phyloP scores from a whole-genome alignment of 2,888 invertebrate genomes.

The Herminia tarsipennalis region DNA sequence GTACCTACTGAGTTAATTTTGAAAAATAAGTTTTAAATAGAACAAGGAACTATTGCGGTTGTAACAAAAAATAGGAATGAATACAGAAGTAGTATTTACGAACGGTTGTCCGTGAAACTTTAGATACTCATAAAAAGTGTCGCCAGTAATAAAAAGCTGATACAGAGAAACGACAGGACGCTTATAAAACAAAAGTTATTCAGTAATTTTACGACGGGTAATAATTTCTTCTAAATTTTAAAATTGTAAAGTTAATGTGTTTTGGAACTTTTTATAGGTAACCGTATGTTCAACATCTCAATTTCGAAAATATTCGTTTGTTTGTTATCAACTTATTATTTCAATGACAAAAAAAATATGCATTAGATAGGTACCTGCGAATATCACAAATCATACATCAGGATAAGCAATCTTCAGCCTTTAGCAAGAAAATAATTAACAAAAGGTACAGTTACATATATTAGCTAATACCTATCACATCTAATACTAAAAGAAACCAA shows the following conservation, averaged over 20 bases:
- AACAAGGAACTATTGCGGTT: conserved; percentile 33
- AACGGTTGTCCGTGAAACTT: conserved; percentile 58
- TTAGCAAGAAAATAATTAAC: too few relatives aligned
- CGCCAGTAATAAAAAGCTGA: conserved; percentile 59
- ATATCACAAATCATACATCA: too few relatives aligned
- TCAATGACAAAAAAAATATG: conserved; percentile 32
- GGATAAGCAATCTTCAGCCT: too few relatives aligned
- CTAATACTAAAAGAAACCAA: too few relatives aligned
- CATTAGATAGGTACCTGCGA: too few relatives aligned
- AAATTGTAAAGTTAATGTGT: conserved; percentile 8
- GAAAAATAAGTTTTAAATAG: conserved; percentile 36
- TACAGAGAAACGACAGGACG: conserved; percentile 50
- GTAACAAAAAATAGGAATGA: conserved; percentile 42
- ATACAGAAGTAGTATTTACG: conserved; percentile 52
- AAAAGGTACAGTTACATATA: too few relatives aligned
- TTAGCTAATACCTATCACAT: too few relatives aligned
- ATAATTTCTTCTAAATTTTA: conserved; percentile 56
- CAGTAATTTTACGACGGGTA: conserved; percentile 62
- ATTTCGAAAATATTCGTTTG: too few relatives aligned
- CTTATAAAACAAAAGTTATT: conserved; percentile 65
- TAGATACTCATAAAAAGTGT: conserved; percentile 57
- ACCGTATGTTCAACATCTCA: not conserved
- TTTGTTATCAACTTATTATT: too few relatives aligned
- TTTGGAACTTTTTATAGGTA: conserved; percentile 2
- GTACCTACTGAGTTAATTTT: conserved; percentile 13